These are phyloP conservation scores for Colletes collaris DNA, from an alignment of 2,888 invertebrate species.

Conservation along the genomic window DNA sequence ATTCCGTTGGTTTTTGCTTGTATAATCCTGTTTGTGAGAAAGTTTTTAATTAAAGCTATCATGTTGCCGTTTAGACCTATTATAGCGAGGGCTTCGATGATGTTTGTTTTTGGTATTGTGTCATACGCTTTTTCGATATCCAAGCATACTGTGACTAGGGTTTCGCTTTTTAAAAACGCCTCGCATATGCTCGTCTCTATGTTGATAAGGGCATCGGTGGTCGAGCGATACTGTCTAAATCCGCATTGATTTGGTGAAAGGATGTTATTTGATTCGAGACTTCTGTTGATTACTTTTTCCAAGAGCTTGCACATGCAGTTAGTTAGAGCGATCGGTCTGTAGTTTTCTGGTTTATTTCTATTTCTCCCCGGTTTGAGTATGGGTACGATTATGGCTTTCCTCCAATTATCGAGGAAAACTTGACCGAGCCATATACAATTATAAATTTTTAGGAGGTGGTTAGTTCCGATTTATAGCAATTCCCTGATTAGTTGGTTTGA, in stretches of 20 bases:
- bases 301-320: no score
- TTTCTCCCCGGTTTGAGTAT: no score
- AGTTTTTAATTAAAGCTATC: background rate
- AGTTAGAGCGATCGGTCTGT: no score
- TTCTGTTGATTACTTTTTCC: no score
- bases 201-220: background rate
- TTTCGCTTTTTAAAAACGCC: background rate
- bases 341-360: no score
- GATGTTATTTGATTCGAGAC: no score
- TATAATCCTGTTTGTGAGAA: background rate
- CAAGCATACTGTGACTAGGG: background rate
- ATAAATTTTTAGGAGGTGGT: no score
- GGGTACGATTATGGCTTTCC: no score
- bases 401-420: no score
- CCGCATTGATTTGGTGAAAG: background rate
- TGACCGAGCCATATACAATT: no score
- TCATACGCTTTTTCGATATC: background rate
- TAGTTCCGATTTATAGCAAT: no score
- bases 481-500: no score
- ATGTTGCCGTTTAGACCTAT: background rate
- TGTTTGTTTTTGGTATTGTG: background rate
- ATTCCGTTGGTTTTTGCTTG: background rate
- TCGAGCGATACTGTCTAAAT: background rate
- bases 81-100: background rate
- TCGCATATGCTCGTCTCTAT: background rate